These are phyloP conservation scores for Molorchus minor DNA, from an alignment of 2,888 invertebrate genomes.

Conservation along the genomic window DNA sequence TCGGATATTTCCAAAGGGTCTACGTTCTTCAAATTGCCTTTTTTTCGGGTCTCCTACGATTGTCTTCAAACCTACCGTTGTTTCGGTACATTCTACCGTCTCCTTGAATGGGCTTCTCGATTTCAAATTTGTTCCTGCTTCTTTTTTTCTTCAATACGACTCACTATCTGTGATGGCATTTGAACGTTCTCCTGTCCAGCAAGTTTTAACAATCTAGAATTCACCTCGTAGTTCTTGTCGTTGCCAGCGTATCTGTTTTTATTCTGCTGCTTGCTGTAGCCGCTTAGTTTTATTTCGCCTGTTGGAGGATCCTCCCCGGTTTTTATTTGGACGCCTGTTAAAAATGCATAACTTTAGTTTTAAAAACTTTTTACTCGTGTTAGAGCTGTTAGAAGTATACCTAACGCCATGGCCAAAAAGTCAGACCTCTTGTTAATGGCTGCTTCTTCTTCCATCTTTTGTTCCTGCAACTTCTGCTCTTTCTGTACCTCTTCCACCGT, in stretches of 20 bases:
- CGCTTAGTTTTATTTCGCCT: conserved; percentile 55
- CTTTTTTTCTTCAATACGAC: conserved; percentile 45
- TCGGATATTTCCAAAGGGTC: conserved; percentile 8
- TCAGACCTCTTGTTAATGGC: conserved; percentile 60
- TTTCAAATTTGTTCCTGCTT: conserved; percentile 58
- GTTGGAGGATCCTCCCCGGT: conserved; percentile 58
- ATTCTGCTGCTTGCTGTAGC: conserved; percentile 52
- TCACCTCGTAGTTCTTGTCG: conserved; percentile 39
- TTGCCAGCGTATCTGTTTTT: conserved; percentile 37
- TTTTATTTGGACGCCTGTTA: conserved; percentile 61
- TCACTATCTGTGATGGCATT: conserved; percentile 29
- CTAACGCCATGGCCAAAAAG: conserved; percentile 67
- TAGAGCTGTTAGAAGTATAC: no score
- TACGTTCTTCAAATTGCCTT: conserved; percentile 22
- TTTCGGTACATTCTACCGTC: conserved; percentile 27
- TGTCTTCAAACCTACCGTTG: conserved; percentile 32
- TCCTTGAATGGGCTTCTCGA: conserved; percentile 53
- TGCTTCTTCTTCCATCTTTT: conserved; percentile 37
- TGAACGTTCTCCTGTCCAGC: conserved; percentile 42
- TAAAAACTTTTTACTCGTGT: no score
- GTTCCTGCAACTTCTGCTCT: conserved; percentile 31
- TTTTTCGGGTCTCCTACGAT: conserved; percentile 23
- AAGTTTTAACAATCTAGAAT: conserved; percentile 41
- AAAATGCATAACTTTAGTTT: background rate
- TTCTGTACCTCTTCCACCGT: conserved; percentile 37